Conservation (phyloP, 2,797 vertebrate species). For the Esox masquinongy region DNA sequence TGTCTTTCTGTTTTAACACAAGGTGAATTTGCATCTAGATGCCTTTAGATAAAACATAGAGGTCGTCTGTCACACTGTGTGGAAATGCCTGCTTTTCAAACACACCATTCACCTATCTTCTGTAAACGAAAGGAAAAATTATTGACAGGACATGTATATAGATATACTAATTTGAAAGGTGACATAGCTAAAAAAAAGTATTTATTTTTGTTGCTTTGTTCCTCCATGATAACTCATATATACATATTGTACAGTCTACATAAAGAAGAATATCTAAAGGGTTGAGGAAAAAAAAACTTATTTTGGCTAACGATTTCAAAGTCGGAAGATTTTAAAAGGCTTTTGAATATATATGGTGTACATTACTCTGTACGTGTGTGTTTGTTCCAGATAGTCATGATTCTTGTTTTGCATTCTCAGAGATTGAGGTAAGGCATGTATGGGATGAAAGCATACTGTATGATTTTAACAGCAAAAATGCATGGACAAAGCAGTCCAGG, state of each 20-base stretch:
- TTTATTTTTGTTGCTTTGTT: slow-evolving; percentile 91
- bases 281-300: slow-evolving; percentile 71
- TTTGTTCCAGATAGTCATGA: slow-evolving; percentile 59
- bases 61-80: slow-evolving; percentile 66
- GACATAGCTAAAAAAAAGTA: slow-evolving; percentile 90
- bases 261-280: slow-evolving; percentile 69
- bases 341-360: slow-evolving; percentile 79
- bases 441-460: slow-evolving; percentile 26
- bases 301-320: slow-evolving; percentile 80
- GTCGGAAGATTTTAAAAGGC: slow-evolving; percentile 70
- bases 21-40: slow-evolving; percentile 50
- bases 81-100: slow-evolving; percentile 70
- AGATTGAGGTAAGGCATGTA: slow-evolving; percentile 55
- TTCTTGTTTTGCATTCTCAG: slow-evolving; percentile 51
- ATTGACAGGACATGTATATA: slow-evolving; percentile 82
- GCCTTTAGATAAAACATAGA: slow-evolving; percentile 45
- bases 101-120: slow-evolving; percentile 64
- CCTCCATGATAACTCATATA: slow-evolving; percentile 80
- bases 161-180: slow-evolving; percentile 79
- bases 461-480: slow-evolving; percentile 35
- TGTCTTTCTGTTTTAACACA: slow-evolving; percentile 36
- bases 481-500: slow-evolving; percentile 52
- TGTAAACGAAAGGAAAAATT: slow-evolving; percentile 77
- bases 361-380: slow-evolving; percentile 75
- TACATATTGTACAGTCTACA: slow-evolving; percentile 80